Evolutionary conservation across 2,797 vertebrate species (phyloP).

Genomic region (Aeoliscus strigatus): DNA sequence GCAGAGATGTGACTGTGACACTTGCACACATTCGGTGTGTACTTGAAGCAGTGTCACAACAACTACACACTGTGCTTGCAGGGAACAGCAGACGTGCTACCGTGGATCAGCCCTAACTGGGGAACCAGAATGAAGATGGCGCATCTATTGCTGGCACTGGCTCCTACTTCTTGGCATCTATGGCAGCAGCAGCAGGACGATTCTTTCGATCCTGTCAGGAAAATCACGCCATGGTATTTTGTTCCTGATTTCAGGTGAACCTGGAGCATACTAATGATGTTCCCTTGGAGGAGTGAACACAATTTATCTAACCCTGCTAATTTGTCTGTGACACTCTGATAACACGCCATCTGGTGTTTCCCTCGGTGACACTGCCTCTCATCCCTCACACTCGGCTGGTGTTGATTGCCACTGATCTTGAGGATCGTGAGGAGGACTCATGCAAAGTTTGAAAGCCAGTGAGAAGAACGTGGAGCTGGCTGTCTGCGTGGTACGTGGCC

Average conservation of each 20-base stretch:
- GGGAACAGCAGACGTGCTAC: constrained; percentile 45
- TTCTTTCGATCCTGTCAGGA: constrained; percentile 37
- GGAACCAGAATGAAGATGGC: constrained; percentile 48
- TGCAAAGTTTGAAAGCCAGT: constrained; percentile 55
- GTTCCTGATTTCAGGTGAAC: constrained; percentile 65
- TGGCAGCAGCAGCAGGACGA: constrained; percentile 46
- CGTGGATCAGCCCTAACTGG: constrained; percentile 37
- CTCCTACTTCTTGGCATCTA: constrained; percentile 41
- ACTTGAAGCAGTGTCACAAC: constrained; percentile 39
- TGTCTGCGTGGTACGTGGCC: constrained; percentile 48
- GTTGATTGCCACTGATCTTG: constrained; percentile 65
- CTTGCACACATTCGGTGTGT: constrained; percentile 32
- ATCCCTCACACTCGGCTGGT: constrained; percentile 61
- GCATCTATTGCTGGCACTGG: constrained; percentile 56
- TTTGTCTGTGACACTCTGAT: constrained; percentile 67
- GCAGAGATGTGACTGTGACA: constrained; percentile 37
- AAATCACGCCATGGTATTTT: constrained; percentile 49
- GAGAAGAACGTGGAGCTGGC: constrained; percentile 39
- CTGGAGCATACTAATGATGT: constrained; percentile 60
- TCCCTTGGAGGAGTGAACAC: constrained; percentile 54
- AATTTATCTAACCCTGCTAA: constrained; percentile 67
- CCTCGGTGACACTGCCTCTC: constrained; percentile 67
- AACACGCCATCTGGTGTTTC: constrained; percentile 72
- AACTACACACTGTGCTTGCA: constrained; percentile 32
- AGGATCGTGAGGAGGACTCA: constrained; percentile 60